phyloP scores from a whole-genome alignment of 2,888 invertebrate genomes.

The Harpalus rufipes region DNA sequence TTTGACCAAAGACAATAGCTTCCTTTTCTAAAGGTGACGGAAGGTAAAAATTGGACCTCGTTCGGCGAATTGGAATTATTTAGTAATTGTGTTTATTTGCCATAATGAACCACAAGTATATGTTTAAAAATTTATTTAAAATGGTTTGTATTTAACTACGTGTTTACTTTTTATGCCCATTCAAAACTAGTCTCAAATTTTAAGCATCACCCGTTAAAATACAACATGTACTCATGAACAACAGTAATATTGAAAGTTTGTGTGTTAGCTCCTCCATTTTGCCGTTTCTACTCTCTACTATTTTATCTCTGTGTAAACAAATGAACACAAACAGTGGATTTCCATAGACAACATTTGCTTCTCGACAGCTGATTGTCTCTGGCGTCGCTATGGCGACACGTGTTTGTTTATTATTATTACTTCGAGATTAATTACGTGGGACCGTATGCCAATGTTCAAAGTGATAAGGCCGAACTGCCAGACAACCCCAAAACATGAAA shows the following conservation, averaged over 20 bases:
- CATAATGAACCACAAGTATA: too few species aligned
- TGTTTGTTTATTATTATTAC: constrained; percentile 41
- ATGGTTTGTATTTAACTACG: too few species aligned
- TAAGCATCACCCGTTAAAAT: too few species aligned
- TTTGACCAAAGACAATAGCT: too few species aligned
- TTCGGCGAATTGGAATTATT: too few species aligned
- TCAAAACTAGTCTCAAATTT: too few species aligned
- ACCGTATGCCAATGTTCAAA: constrained; percentile 8
- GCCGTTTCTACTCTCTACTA: neutral
- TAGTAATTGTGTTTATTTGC: too few species aligned
- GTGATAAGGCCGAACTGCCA: neutral
- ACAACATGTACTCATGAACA: neutral
- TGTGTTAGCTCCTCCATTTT: neutral
- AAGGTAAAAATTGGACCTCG: too few species aligned
- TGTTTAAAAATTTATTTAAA: too few species aligned
- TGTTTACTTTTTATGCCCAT: too few species aligned
- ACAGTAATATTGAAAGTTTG: neutral
- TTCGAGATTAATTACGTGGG: constrained; percentile 29
- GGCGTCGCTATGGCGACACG: neutral
- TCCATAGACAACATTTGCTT: constrained; percentile 18
- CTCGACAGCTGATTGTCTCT: constrained; percentile 33
- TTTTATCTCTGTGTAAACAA: neutral
- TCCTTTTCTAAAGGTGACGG: too few species aligned
- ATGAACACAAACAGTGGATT: neutral
- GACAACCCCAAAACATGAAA: neutral